phyloP scores from a whole-genome alignment of 2,797 vertebrate genomes.

The Dendrocincla tyrannina region DNA sequence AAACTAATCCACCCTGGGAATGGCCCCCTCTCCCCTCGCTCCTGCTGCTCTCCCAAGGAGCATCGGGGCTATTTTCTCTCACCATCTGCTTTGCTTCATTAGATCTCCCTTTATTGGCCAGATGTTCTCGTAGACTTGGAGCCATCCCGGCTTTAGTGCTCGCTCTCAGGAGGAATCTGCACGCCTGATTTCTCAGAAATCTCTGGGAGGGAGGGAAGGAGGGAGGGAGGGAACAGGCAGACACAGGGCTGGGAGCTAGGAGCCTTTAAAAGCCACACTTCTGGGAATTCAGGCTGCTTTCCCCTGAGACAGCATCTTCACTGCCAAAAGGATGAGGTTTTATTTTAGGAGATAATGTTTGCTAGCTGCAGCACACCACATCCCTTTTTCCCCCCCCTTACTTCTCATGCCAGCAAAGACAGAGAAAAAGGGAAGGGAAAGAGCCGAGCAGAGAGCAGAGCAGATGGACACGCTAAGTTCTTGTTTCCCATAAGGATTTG shows the following conservation, averaged over 20 bases:
- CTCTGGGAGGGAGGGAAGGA: neutral
- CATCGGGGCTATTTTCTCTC: neutral
- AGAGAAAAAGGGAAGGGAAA: neutral
- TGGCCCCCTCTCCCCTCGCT: neutral
- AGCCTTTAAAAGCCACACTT: neutral
- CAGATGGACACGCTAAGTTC: neutral
- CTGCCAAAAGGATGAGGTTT: neutral
- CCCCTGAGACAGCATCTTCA: neutral
- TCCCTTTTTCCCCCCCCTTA: neutral
- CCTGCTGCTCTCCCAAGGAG: neutral
- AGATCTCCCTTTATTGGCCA: slow-evolving; percentile 24
- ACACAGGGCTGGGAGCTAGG: neutral
- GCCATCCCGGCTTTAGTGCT: neutral
- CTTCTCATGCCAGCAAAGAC: neutral
- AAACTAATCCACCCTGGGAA: neutral
- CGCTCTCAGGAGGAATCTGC: neutral
- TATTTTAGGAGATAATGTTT: neutral
- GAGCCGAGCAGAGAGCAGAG: neutral
- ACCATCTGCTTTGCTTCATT: slow-evolving; percentile 5
- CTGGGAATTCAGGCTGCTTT: neutral
- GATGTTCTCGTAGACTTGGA: neutral
- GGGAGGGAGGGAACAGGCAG: neutral
- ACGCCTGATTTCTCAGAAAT: neutral
- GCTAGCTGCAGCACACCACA: neutral
- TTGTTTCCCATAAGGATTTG: neutral